phyloP scores from a whole-genome alignment of 2,888 invertebrate species.

The Cyclophora punctaria region DNA sequence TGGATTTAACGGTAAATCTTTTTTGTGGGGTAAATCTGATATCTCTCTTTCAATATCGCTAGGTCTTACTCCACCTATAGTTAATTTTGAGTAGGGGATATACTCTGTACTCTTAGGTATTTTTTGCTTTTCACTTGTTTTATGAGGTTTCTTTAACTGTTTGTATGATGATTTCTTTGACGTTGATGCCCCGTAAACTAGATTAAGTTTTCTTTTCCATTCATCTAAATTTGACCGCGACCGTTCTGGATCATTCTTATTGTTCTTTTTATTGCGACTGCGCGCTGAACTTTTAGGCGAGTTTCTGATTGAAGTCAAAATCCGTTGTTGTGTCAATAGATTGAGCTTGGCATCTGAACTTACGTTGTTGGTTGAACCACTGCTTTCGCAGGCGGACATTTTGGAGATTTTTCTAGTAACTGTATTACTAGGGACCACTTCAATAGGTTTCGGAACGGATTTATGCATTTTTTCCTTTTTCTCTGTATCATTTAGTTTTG shows the following conservation, averaged over 20 bases:
- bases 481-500: slow-evolving; percentile 6
- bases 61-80: slow-evolving; percentile 57
- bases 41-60: slow-evolving; percentile 64
- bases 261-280: slow-evolving; percentile 23
- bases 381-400: slow-evolving; percentile 55
- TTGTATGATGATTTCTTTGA: slow-evolving; percentile 21
- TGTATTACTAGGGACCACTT: slow-evolving; percentile 13
- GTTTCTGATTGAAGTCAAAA: slow-evolving; percentile 22
- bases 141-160: slow-evolving; percentile 19
- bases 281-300: slow-evolving; percentile 30
- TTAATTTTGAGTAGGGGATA: slow-evolving; percentile 66
- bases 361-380: slow-evolving; percentile 46
- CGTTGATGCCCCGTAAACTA: slow-evolving; percentile 42
- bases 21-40: slow-evolving; percentile 42
- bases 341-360: slow-evolving; percentile 38
- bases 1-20: slow-evolving; percentile 48
- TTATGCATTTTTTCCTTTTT: slow-evolving; percentile 7
- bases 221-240: slow-evolving; percentile 41
- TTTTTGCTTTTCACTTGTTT: slow-evolving; percentile 18
- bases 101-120: slow-evolving; percentile 51
- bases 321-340: slow-evolving; percentile 27
- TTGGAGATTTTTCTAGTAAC: slow-evolving; percentile 44
- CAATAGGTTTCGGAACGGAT: neutral
- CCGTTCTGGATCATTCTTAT: slow-evolving; percentile 30
- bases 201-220: slow-evolving; percentile 55